Evolutionary conservation across 2,113 vertebrate species (phyloP).

Genomic region (Orcinus orca): DNA sequence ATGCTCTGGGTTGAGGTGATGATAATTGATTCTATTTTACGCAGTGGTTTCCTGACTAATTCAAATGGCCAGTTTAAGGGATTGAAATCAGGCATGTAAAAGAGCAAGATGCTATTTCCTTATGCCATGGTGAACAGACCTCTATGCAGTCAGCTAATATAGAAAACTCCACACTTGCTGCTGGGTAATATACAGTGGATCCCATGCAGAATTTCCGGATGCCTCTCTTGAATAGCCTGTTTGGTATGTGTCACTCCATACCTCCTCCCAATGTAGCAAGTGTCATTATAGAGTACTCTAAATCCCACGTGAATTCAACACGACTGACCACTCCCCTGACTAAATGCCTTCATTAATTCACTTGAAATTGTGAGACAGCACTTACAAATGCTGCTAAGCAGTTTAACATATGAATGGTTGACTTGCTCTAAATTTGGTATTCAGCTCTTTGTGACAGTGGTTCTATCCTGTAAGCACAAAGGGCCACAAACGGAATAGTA

Average conservation of each 20-base stretch:
- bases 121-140: not conserved
- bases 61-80: slow-evolving; percentile 38
- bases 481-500: not conserved
- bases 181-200: not conserved
- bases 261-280: slow-evolving; percentile 44
- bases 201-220: not conserved
- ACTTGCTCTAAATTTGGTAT: slow-evolving; percentile 42
- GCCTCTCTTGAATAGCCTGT: slow-evolving; percentile 16
- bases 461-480: not conserved
- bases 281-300: slow-evolving; percentile 44
- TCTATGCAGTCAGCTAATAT: slow-evolving; percentile 36
- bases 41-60: slow-evolving; percentile 32
- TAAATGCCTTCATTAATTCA: slow-evolving; percentile 58
- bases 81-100: slow-evolving; percentile 36
- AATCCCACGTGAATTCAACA: slow-evolving; percentile 25
- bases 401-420: slow-evolving; percentile 31
- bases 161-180: slow-evolving; percentile 31
- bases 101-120: slow-evolving; percentile 46
- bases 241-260: slow-evolving; percentile 35
- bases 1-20: not conserved
- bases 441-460: slow-evolving; percentile 11
- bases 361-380: slow-evolving; percentile 50
- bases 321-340: slow-evolving; percentile 1
- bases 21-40: slow-evolving; percentile 49
- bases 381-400: not conserved